These are phyloP conservation scores for Pachyrhynchus sulphureomaculatus DNA, from an alignment of 1,140 invertebrate species.

Conservation along the genomic window DNA sequence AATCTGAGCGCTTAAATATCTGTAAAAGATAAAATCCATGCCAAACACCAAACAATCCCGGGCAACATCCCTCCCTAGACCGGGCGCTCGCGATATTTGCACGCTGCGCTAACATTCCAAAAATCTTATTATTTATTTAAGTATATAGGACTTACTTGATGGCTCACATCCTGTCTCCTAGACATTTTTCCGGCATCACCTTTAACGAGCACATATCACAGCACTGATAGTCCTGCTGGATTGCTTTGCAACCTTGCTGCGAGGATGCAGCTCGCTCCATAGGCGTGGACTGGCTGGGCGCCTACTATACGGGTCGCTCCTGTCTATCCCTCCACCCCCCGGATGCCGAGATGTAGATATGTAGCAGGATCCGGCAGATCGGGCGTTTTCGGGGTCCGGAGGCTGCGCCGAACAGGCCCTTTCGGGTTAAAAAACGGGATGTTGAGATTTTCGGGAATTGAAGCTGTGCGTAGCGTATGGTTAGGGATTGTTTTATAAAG, in stretches of 20 bases:
- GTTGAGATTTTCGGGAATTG: constrained; percentile 11
- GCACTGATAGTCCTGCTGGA: constrained; percentile 39
- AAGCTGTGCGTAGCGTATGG: constrained; percentile 5
- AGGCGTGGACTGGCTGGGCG: constrained; percentile 52
- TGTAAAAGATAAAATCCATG: not conserved
- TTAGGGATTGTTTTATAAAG: constrained; percentile 12
- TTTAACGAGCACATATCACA: constrained; percentile 40
- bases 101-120: not conserved
- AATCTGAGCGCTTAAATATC: no score
- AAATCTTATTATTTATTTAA: not conserved
- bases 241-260: constrained; percentile 27
- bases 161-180: constrained; percentile 43
- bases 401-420: constrained; percentile 13
- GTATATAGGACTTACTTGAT: constrained; percentile 1
- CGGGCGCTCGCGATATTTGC: constrained; percentile 8
- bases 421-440: not conserved
- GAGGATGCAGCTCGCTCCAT: constrained; percentile 50
- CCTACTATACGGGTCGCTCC: constrained; percentile 42
- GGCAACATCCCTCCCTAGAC: constrained; percentile 23
- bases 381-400: constrained; percentile 15
- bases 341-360: constrained; percentile 7
- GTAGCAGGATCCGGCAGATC: constrained; percentile 8
- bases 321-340: constrained; percentile 18
- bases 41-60: constrained; percentile 11
- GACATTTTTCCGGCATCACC: constrained; percentile 38